Conservation (phyloP, 1,140 invertebrate genomes). For the Panagrolaimus sp. region DNA sequence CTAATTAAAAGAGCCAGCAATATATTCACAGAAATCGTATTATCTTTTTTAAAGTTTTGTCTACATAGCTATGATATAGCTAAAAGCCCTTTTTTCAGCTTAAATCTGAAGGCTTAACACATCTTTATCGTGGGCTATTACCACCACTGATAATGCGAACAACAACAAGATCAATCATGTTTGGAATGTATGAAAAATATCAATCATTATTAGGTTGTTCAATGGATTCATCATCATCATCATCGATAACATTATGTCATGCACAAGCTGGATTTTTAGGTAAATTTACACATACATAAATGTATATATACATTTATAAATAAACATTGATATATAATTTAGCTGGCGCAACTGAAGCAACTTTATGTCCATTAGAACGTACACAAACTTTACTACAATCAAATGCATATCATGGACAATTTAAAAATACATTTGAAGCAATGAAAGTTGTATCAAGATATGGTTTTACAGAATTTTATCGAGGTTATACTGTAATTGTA, state of each 20-base stretch:
- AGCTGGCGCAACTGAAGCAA: slow-evolving; percentile 74
- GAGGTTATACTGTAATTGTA: slow-evolving; percentile 71
- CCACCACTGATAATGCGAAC: slow-evolving; percentile 90
- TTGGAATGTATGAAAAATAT: slow-evolving; percentile 82
- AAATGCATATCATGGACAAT: slow-evolving; percentile 73
- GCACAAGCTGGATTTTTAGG: slow-evolving; percentile 49
- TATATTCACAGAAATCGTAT: too few species aligned
- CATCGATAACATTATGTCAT: slow-evolving; percentile 39
- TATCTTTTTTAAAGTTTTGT: too few species aligned
- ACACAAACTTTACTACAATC: slow-evolving; percentile 87
- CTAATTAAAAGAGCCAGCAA: too few species aligned
- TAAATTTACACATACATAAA: slow-evolving; percentile 7
- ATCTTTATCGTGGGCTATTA: slow-evolving; percentile 83
- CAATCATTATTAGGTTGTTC: slow-evolving; percentile 64
- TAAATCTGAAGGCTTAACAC: slow-evolving; percentile 73
- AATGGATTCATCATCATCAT: slow-evolving; percentile 20
- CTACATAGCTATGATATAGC: too few species aligned
- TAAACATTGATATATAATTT: slow-evolving; percentile 51
- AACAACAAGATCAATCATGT: slow-evolving; percentile 86
- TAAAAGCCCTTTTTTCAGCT: slow-evolving; percentile 69
- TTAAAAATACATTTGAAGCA: slow-evolving; percentile 80
- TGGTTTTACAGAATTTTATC: slow-evolving; percentile 65
- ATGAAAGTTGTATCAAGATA: slow-evolving; percentile 69
- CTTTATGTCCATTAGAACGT: slow-evolving; percentile 86
- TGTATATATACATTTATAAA: too few species aligned